These are phyloP conservation scores for Synergus gifuensis DNA, from an alignment of 2,888 invertebrate genomes.

Conservation along the genomic window DNA sequence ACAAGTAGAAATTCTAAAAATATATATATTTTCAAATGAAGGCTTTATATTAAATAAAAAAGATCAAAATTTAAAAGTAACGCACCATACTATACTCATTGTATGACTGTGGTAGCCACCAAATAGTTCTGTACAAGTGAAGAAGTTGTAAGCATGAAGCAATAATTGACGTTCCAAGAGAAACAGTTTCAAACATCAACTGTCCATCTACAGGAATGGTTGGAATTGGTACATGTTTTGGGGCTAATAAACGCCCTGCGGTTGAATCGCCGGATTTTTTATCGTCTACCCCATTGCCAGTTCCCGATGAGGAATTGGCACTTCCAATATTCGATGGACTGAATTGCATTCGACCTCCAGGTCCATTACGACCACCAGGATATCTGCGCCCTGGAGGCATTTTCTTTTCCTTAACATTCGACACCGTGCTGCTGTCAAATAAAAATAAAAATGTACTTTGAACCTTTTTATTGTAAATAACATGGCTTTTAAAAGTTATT, in stretches of 20 bases:
- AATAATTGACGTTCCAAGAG: slow-evolving; percentile 88
- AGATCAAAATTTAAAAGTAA: slow-evolving; percentile 40
- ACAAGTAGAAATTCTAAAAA: slow-evolving; percentile 93
- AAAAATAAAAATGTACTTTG: neutral
- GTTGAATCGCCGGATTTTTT: slow-evolving; percentile 65
- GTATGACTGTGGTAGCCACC: slow-evolving; percentile 98
- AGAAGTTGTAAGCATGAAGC: slow-evolving; percentile 93
- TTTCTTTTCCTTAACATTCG: slow-evolving; percentile 46
- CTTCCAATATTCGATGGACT: slow-evolving; percentile 43
- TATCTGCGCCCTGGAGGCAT: slow-evolving; percentile 75
- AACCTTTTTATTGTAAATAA: too few species aligned
- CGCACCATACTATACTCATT: slow-evolving; percentile 92
- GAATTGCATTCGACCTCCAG: slow-evolving; percentile 76
- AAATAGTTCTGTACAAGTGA: slow-evolving; percentile 96
- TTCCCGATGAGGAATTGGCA: slow-evolving; percentile 41
- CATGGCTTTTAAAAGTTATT: too few species aligned
- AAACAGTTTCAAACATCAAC: slow-evolving; percentile 90
- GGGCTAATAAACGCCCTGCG: slow-evolving; percentile 79
- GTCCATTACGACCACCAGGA: slow-evolving; percentile 66
- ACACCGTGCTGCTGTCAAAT: neutral
- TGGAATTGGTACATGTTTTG: slow-evolving; percentile 91
- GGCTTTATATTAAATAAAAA: slow-evolving; percentile 28
- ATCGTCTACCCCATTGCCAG: slow-evolving; percentile 60
- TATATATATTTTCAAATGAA: slow-evolving; percentile 39
- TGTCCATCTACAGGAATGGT: slow-evolving; percentile 88